Evolutionary conservation across 2,888 invertebrate genomes (phyloP), one percentile per base, ranked within the genome.

Genomic region (Protodeltote pygarga): DNA sequence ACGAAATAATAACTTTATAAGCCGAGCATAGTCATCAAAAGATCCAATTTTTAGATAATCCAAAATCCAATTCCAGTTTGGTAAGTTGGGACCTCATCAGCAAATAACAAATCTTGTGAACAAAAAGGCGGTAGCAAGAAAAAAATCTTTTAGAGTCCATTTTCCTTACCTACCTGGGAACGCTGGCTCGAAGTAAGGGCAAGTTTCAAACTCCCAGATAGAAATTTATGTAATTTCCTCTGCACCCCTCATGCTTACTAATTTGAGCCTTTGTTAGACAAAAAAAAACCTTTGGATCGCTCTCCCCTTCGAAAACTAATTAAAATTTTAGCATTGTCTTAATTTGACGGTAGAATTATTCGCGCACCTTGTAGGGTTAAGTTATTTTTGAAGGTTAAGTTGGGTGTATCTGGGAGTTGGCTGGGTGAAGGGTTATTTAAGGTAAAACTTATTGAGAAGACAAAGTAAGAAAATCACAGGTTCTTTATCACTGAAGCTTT

Each of bases 141-240:
- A 40, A 35, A 57, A 60, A 58, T 52, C 40, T 33, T 31, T 53
- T 38, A 21, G 24, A 44, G 39, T 33, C 27, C 19, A 40, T 57
- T 61, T 40, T 34, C 24, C 38, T 40, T 24, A 49, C 46, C 52
- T 46, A 25, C 16, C 5, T 15, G 11, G n/a, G n/a, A 41, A 17
- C 15, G 5, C 19, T 20, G 19, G 13, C 15, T 19, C 9, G 9
- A 47, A 9, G 37, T 17, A 45, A 28, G 27, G 17, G 9, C 13
- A 38, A 57, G 39, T 51, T 41, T 15, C 37, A 4, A 68, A 66
- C 51, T 66, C 50, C 35, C 8, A 13, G 50, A 52, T 64, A 64
- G 61, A 66, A 67, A 64, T 68, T 68, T 68, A 61, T 64, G 64
- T 68, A 61, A 64, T 64, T 68, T 66, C 49, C 64, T 64, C 32